These are phyloP conservation scores for Scaptomyza caliginosa DNA, from an alignment of 2,888 invertebrate species.

Conservation along the genomic window DNA sequence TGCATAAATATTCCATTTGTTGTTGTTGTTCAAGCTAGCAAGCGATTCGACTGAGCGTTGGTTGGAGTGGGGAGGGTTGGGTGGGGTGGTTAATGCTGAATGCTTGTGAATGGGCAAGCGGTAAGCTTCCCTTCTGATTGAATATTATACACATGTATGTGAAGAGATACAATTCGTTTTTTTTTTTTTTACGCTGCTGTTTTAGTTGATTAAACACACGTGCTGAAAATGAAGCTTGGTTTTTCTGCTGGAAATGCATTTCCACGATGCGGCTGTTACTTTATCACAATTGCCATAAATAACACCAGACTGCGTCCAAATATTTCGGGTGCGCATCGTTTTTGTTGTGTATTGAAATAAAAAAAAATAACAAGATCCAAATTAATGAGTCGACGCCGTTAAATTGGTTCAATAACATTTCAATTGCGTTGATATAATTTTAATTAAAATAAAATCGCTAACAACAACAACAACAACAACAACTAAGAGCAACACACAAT, in stretches of 20 bases:
- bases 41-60: no score
- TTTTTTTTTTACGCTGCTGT: slow-evolving; percentile 31
- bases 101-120: slow-evolving; percentile 18
- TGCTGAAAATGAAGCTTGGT: slow-evolving; percentile 10
- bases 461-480: slow-evolving; percentile 27
- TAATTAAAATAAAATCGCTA: slow-evolving; percentile 69
- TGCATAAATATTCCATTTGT: slow-evolving; percentile 46
- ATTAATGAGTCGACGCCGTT: slow-evolving; percentile 68
- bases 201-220: slow-evolving; percentile 73
- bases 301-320: slow-evolving; percentile 30
- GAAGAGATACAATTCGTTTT: neutral
- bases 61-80: neutral
- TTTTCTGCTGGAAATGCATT: slow-evolving; percentile 58
- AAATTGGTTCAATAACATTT: slow-evolving; percentile 76
- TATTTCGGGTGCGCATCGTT: slow-evolving; percentile 46
- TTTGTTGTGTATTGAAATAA: slow-evolving; percentile 50
- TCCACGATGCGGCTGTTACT: slow-evolving; percentile 39
- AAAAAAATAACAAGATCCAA: slow-evolving; percentile 76
- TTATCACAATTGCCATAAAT: slow-evolving; percentile 69
- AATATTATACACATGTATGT: slow-evolving; percentile 20
- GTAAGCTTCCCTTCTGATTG: slow-evolving; percentile 40
- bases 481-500: slow-evolving; percentile 49
- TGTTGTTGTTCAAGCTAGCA: no score
- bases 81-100: slow-evolving; percentile 3
- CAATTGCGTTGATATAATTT: slow-evolving; percentile 78